Percentiles rank a stretch among this genome's conserved stretches.
Evolutionary conservation across 2,888 invertebrate species (phyloP).

Genomic region (Tryphoninae sp.): DNA sequence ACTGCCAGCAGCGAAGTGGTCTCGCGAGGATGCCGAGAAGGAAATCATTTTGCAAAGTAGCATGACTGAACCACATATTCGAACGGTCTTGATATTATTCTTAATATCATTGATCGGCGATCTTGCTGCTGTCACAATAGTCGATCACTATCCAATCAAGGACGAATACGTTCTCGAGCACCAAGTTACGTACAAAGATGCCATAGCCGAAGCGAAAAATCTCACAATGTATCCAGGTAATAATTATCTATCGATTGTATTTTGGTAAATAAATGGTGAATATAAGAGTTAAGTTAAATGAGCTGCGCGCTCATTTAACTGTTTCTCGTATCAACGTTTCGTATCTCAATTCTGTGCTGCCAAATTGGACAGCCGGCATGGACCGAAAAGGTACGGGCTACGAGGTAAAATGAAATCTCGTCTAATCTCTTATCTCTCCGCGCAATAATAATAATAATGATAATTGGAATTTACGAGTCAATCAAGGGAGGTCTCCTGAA

Average conservation of each 20-base stretch:
- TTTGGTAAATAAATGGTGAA: not conserved
- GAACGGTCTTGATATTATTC: constrained; percentile 67
- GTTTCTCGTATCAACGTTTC: not conserved
- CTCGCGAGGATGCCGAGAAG: constrained; percentile 67
- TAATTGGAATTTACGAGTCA: not conserved
- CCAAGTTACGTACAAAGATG: constrained; percentile 84
- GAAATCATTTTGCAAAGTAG: constrained; percentile 66
- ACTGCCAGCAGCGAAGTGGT: not conserved
- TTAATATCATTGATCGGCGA: constrained; percentile 68
- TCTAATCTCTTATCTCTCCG: constrained; percentile 21
- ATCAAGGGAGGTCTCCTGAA: not conserved
- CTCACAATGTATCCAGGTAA: constrained; percentile 82
- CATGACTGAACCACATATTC: constrained; percentile 72
- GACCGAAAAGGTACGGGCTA: constrained; percentile 68
- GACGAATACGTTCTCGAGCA: constrained; percentile 87
- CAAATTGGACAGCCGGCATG: constrained; percentile 62
- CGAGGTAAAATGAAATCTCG: constrained; percentile 51
- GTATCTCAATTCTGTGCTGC: constrained; percentile 53
- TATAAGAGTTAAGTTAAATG: too few species aligned
- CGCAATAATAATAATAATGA: constrained; percentile 13
- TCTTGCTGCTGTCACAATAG: constrained; percentile 74
- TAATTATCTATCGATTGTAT: not conserved
- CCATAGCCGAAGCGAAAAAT: constrained; percentile 83
- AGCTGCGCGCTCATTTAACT: too few species aligned
- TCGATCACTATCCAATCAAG: constrained; percentile 74